phyloP scores from a whole-genome alignment of 2,888 invertebrate species.

The Chromoteleia sp. region DNA sequence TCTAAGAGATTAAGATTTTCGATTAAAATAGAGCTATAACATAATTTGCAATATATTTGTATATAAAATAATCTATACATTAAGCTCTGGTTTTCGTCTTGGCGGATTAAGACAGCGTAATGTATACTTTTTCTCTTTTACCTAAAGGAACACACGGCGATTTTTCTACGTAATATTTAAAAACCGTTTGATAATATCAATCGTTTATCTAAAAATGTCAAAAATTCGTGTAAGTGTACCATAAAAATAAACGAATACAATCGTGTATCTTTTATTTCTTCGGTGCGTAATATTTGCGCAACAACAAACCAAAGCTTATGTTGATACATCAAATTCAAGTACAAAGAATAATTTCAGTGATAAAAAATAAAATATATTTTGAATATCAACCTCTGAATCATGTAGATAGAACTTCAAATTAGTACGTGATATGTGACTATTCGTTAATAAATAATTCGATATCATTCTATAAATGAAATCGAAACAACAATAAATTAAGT shows the following conservation, averaged over 20 bases:
- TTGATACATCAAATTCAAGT: too few relatives aligned
- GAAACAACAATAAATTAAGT: slow-evolving; percentile 5
- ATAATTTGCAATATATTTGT: slow-evolving; percentile 16
- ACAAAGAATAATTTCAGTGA: too few relatives aligned
- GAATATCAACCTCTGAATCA: not conserved
- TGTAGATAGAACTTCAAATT: too few relatives aligned
- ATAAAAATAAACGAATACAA: too few relatives aligned
- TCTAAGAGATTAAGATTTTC: not conserved
- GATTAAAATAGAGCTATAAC: not conserved
- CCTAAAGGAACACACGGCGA: slow-evolving; percentile 31
- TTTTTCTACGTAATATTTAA: slow-evolving; percentile 27
- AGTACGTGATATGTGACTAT: slow-evolving; percentile 25
- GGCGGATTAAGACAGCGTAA: slow-evolving; percentile 35
- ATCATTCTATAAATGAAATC: not conserved
- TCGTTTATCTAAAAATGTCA: not conserved
- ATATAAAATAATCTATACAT: slow-evolving; percentile 35
- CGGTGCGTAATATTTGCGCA: too few relatives aligned
- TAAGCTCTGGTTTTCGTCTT: slow-evolving; percentile 27
- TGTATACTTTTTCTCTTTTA: slow-evolving; percentile 20
- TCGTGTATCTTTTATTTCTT: too few relatives aligned
- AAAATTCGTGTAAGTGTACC: too few relatives aligned
- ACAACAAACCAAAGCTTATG: too few relatives aligned
- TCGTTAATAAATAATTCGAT: slow-evolving; percentile 26
- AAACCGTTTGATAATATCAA: slow-evolving; percentile 12
- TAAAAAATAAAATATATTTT: too few relatives aligned